Evolutionary conservation across 2,797 vertebrate genomes (phyloP), one percentile per base, ranked within the genome.

Genomic region (Phoebastria nigripes): DNA sequence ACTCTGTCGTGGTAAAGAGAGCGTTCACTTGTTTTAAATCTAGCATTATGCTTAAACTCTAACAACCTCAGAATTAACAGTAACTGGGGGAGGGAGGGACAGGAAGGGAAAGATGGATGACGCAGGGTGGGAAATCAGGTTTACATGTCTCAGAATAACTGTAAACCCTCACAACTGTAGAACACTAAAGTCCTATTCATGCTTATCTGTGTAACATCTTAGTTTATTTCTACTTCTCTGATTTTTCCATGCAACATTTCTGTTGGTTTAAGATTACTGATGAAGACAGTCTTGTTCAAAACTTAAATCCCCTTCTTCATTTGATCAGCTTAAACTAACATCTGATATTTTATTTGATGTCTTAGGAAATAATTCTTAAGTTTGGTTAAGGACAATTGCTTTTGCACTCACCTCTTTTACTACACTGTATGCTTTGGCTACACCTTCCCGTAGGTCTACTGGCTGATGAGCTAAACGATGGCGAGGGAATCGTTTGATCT

Each of bases 351-450:
- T 61, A 44, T 35, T 62, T 16, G 4, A 39, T 4, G 0, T 47
- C 56, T 82, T 63, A 73, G 5, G 29, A 70, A 58, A 19, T 37
- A 69, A 61, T 49, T 78, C 22, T 70, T 20, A 46, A 26, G 8
- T 63, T 25, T 70, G 35, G 5, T 20, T 76, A 26, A 51, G 51
- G 41, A 13, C 12, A 71, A n/a, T 4, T 42, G 11, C 26, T 73
- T 24, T 9, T 46, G 29, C 82, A 89, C 94, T 93, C 84, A 99
- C 99, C 99, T 99, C 99, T 97, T 99, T 99, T 3, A 99, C 99
- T 1, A 99, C 99, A 33, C 98, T 99, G 93, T 99, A 99, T 2
- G 99, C 99, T 97, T 99, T 99, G 95, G 99, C 99, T 58, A 99
- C 99, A 3, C 99, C 99, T 98, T 99, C 99, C 80, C 99, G 98